Evolutionary conservation across 1,140 invertebrate genomes (phyloP), one percentile per base, ranked within the genome.

Genomic region (Pollicipes pollicipes): DNA sequence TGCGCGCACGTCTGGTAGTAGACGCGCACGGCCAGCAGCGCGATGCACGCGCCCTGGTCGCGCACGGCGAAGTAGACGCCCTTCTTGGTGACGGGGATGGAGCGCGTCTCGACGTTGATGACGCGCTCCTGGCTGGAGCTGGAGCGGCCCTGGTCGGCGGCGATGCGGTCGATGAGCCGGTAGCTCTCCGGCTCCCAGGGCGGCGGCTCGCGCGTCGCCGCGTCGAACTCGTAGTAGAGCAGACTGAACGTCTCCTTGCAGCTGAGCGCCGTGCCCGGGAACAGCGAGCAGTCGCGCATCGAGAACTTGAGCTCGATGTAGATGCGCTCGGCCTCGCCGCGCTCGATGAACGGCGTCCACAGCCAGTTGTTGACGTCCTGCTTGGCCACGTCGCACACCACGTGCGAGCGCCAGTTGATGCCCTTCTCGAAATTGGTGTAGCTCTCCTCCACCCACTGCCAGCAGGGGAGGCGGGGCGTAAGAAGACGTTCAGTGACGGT

Each of bases 321-420:
- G n/a, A n/a, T n/a, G n/a, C n/a, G n/a, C n/a, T n/a, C n/a, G n/a
- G n/a, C n/a, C n/a, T n/a, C n/a, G n/a, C n/a, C n/a, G n/a, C n/a
- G n/a, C n/a, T n/a, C n/a, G 78, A 98, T 92, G 82, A 93, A 97
- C 68, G 96, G 96, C 66, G 95, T 95, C 88, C 95, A 95, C 64
- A 99, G 84, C 96, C 96, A 99, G 83, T 99, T 99, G 84, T 98
- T 97, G 68, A 97, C 94, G 79, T 94, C 92, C 77, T 91, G 87
- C 78, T 95, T 94, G 8, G 91, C 92, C 28, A 98, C 94, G 80
- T 97, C 93, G 80, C 96, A 99, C 0, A 97, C 95, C 21, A 97
- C 93, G 80, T 97, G 98, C 68, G 93, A 95, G 75, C 95, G 84
- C 90, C 95, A 95, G 79, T 97, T 96, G 77, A 97, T 95, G 68